Evolutionary conservation across 2,888 invertebrate genomes (phyloP), one percentile per base, ranked within the genome.

Genomic region (Acanthosepion pharaonis): DNA sequence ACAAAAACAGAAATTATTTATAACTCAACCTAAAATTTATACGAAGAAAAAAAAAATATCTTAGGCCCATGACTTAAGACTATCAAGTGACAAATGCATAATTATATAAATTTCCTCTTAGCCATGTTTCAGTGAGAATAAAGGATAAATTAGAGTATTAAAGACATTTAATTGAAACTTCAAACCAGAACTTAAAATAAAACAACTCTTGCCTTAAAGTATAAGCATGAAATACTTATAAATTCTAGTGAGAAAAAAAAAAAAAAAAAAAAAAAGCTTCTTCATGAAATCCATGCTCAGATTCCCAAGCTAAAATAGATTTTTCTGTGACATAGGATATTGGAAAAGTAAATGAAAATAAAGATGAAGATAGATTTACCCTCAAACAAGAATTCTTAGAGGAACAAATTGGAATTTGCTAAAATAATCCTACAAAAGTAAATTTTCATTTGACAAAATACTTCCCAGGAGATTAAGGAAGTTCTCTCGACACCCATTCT

Each of bases 271-370:
- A n/a, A 9, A 78, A 18, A 78, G 11, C n/a, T 78, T n/a, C n/a
- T 78, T n/a, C 78, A 78, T 78, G 78, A n/a, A 33, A n/a, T n/a
- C 0, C 33, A n/a, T 78, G 42, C 42, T 42, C 42, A 42, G 42
- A 42, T 42, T 78, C 78, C 28, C 78, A 78, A 28, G 25, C 78
- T 33, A n/a, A 78, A 78, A 78, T 78, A 78, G 78, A 78, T n/a
- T n/a, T 78, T 78, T n/a, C 78, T 78, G 28, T 78, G 33, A 78
- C 78, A 78, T n/a, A 78, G 78, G n/a, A 78, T 78, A 78, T 78
- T 78, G 15, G 78, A n/a, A 78, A 78, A 78, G n/a, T 59, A 59
- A 59, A 55, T 55, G 9, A 28, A 28, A 28, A 78, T 78, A 25
- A n/a, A 78, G 28, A 64, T 28, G 5, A 28, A 9, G 18, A n/a